Evolutionary conservation across 2,113 vertebrate species (phyloP).

Genomic region (Siniperca chuatsi): DNA sequence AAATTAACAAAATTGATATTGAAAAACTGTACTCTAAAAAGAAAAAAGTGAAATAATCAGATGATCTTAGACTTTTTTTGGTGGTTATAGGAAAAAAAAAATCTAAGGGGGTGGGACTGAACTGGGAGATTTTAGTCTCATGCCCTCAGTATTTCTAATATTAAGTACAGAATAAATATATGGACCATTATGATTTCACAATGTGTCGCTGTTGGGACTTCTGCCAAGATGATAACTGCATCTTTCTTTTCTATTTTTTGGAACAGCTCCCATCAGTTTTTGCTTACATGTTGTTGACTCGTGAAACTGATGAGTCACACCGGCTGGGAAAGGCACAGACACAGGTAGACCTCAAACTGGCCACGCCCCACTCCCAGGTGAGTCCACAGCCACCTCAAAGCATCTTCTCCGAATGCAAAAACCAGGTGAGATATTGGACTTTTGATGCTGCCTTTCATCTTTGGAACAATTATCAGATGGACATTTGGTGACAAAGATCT

Average conservation of each 20-base stretch:
- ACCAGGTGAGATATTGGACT: slow-evolving; percentile 22
- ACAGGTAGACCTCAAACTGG: slow-evolving; percentile 14
- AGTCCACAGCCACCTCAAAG: slow-evolving; percentile 5
- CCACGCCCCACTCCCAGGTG: slow-evolving; percentile 60
- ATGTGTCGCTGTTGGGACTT: background rate
- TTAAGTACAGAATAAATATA: no score
- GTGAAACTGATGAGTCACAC: slow-evolving; percentile 55
- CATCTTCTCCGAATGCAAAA: background rate
- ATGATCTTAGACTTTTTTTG: no score
- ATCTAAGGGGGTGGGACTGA: no score
- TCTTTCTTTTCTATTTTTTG: slow-evolving; percentile 16
- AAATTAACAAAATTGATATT: background rate
- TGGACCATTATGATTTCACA: background rate
- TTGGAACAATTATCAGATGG: background rate
- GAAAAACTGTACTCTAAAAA: background rate
- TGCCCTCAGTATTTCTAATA: background rate
- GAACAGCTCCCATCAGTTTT: background rate
- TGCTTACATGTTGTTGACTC: background rate
- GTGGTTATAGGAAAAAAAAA: no score
- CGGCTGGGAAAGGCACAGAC: background rate
- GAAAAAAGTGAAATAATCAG: no score
- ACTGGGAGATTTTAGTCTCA: background rate
- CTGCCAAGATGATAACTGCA: background rate
- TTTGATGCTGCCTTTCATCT: background rate
- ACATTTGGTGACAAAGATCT: background rate